Conservation (phyloP, 2,797 vertebrate genomes). For the Syngnathus rostellatus region DNA sequence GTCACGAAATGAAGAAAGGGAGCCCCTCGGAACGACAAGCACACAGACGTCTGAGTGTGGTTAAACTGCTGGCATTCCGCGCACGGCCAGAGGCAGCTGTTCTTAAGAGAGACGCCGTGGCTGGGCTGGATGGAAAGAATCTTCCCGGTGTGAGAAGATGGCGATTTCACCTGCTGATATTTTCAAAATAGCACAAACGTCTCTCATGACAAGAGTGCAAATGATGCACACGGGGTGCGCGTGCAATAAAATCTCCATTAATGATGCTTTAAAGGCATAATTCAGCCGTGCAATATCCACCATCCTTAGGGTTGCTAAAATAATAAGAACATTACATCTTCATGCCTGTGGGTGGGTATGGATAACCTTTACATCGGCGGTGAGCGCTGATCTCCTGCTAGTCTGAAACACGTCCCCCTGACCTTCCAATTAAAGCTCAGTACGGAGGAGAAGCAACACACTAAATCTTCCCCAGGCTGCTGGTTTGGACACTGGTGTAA, state of each 20-base stretch:
- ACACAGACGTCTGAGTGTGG: constrained; percentile 49
- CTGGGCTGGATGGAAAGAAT: constrained; percentile 30
- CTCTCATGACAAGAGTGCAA: not conserved
- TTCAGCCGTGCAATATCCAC: constrained; percentile 17
- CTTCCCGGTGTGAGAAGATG: constrained; percentile 26
- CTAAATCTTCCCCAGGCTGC: constrained; percentile 59
- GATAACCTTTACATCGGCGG: constrained; percentile 78
- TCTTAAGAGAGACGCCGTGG: constrained; percentile 41
- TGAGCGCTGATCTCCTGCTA: constrained; percentile 56
- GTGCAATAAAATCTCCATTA: not conserved
- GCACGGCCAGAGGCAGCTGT: constrained; percentile 55
- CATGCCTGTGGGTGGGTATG: constrained; percentile 70
- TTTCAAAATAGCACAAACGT: constrained; percentile 12
- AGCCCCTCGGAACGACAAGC: constrained; percentile 41
- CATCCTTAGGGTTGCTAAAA: constrained; percentile 43
- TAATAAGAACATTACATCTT: constrained; percentile 48
- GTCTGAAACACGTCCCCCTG: constrained; percentile 56
- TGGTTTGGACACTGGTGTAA: constrained; percentile 58
- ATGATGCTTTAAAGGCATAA: constrained; percentile 15
- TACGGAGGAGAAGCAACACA: constrained; percentile 46
- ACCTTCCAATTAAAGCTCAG: constrained; percentile 67
- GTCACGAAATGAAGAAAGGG: constrained; percentile 62
- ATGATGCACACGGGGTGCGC: not conserved
- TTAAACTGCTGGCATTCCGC: constrained; percentile 57
- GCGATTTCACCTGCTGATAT: constrained; percentile 6